Base-by-base conservation (phyloP, 2,113 vertebrate genomes). In the Meles meles region DNA sequence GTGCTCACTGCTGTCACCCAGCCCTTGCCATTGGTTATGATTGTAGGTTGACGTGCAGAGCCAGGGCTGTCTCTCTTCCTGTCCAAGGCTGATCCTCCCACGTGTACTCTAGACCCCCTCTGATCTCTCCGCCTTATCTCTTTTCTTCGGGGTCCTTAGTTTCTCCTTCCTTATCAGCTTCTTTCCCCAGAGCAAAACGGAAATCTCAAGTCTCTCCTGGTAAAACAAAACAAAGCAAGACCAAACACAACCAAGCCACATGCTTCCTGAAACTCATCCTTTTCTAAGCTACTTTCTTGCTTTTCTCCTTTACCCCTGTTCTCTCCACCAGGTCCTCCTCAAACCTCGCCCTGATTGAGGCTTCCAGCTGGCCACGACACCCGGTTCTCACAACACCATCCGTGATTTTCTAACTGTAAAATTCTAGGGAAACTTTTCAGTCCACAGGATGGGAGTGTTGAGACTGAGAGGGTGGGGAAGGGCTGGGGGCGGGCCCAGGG, bases 1-100 rank as follows among this genome's bases (percentile, higher is more conserved):
- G 18, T 44, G 23, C 31, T 87, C 85, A 67, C 34, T 29, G 39
- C 52, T 5, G 49, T 34, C 76, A 65, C 61, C 80, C 37, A 29
- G 65, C 37, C 39, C 25, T 39, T 14, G 47, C 3, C 0, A 3
- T 2, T 6, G 11, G 29, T 55, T 5, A 25, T 34, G 29, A 8
- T 1, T 3, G 39, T 21, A 39, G 11, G 37, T 17, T 18, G 25
- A 52, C 8, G 12, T 20, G 63, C 52, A 21, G 90, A 42, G 17
- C 47, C 23, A 61, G 23, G 5, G 31, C 65, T 25, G 1, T 67
- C 4, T 29, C 31, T 65, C n/a, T 44, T 77, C 39, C 76, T 31
- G 11, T 57, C 15, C 31, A 34, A 37, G 27, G 34, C 20, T n/a
- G 34, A 39, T 23, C 20, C 39, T 65, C 17, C 57, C 12, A 3